Conservation (phyloP, 2,888 invertebrate species). For the Aphodius sticticus region DNA sequence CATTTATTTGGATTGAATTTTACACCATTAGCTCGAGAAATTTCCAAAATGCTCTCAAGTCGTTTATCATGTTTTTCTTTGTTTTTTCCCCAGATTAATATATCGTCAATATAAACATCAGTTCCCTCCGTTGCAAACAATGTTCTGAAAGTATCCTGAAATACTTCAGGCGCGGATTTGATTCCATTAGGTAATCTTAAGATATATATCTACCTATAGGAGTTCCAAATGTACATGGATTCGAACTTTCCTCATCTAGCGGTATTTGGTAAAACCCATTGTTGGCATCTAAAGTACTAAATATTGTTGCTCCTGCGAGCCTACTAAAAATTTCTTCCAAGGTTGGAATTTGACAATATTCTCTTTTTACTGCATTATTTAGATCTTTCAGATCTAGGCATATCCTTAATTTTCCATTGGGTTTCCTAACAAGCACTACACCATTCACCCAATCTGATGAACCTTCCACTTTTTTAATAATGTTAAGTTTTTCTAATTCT, state of each 20-base stretch:
- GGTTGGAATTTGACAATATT: conserved; percentile 41
- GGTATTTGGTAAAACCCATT: conserved; percentile 25
- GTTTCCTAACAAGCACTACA: conserved; percentile 42
- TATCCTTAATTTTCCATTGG: conserved; percentile 38
- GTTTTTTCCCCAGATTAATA: too few relatives aligned
- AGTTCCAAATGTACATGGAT: conserved; percentile 47
- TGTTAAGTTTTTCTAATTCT: conserved; percentile 36
- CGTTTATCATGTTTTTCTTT: conserved; percentile 38
- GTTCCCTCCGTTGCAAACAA: too few relatives aligned
- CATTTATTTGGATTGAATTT: conserved; percentile 43
- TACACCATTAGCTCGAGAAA: conserved; percentile 41
- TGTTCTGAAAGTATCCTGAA: too few relatives aligned
- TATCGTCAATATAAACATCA: too few relatives aligned
- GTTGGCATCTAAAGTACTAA: conserved; percentile 15
- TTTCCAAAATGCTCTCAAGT: conserved; percentile 39
- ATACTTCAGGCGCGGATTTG: too few relatives aligned
- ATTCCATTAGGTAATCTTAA: too few relatives aligned
- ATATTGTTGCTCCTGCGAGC: conserved; percentile 41
- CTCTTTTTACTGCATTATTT: conserved; percentile 42
- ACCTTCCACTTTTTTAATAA: conserved; percentile 39
- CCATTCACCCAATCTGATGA: conserved; percentile 43
- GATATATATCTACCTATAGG: conserved; percentile 47
- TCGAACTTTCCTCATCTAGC: conserved; percentile 45
- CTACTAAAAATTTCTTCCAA: conserved; percentile 27
- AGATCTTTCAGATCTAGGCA: conserved; percentile 42